These are phyloP conservation scores for Onychostoma macrolepis DNA, from an alignment of 2,113 vertebrate genomes.

Conservation along the genomic window DNA sequence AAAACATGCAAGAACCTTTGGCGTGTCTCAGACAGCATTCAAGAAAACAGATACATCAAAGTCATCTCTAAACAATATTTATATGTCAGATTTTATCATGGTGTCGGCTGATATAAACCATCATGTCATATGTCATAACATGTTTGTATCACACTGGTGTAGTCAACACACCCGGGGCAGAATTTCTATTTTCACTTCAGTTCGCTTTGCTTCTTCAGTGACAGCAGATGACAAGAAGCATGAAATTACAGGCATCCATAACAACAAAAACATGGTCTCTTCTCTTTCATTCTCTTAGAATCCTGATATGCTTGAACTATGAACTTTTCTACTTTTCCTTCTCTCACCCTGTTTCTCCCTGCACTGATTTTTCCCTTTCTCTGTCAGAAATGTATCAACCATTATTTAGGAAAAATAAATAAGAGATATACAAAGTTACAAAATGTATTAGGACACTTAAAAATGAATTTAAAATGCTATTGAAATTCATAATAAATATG, in stretches of 20 bases:
- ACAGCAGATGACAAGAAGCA: constrained; percentile 24
- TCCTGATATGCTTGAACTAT: background rate
- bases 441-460: background rate
- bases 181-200: constrained; percentile 14
- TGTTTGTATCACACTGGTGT: constrained; percentile 37
- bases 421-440: background rate
- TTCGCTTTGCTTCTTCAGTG: constrained; percentile 7
- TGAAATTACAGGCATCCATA: constrained; percentile 15
- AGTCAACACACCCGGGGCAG: constrained; percentile 27
- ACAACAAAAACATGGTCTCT: background rate
- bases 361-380: background rate
- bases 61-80: background rate
- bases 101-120: constrained; percentile 32
- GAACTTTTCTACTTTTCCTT: background rate
- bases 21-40: background rate
- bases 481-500: too few relatives aligned
- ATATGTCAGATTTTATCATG: constrained; percentile 8
- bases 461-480: background rate
- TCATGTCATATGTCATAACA: constrained; percentile 43
- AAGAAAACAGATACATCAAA: constrained; percentile 3
- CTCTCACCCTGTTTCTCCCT: background rate
- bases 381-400: background rate
- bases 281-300: background rate
- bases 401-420: background rate
- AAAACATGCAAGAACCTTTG: background rate